Base-by-base conservation (phyloP, 1,140 invertebrate species). In the Conus ventricosus region DNA sequence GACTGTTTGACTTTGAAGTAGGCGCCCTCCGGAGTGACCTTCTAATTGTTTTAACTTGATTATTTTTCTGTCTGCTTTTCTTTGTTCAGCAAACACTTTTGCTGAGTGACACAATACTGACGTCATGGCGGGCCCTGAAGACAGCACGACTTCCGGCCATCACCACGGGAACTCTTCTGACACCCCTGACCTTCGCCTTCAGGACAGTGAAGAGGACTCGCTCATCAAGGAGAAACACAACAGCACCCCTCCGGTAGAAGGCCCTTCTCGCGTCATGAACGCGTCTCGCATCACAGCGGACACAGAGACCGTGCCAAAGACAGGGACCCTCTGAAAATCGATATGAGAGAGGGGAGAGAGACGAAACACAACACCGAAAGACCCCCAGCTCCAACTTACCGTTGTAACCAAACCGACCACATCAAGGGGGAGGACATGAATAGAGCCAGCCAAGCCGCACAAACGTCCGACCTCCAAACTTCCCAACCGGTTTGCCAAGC, bases 111-210 rank as follows among this genome's bases (percentile, higher is more conserved):
- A 63, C 60, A 39, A 39, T 39, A 39, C 39, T 39, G 39, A 39
- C 67, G 39, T 23, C 15, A 86, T 86, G 71, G 39, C 71, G 10
- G 39, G 63, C 25, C 71, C 63, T 1, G 84, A 86, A 13, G 71
- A 71, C 67, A 76, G 84, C 71, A 86, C 71, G 51, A 67, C 15
- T 13, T 17, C 39, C 55, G 15, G 39, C 20, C 15, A 57, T 27
- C 71, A 76, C 63, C 71, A 76, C 15, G 25, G 39, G 15, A 85
- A 85, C 63, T 8, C 11, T 20, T 57, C 57, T 11, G 63, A 85
- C 57, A 71, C n/a, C 55, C 67, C 67, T 71, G 67, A 71, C 67
- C 67, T 71, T 71, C 67, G 67, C 67, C 67, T 71, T 71, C 67
- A 71, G 20, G 67, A 71, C 67, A 71, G 67, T 71, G 67, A 71